These are phyloP conservation scores for Siderastrea radians DNA, from an alignment of 92 coral and sea anemone species.

Conservation along the genomic window DNA sequence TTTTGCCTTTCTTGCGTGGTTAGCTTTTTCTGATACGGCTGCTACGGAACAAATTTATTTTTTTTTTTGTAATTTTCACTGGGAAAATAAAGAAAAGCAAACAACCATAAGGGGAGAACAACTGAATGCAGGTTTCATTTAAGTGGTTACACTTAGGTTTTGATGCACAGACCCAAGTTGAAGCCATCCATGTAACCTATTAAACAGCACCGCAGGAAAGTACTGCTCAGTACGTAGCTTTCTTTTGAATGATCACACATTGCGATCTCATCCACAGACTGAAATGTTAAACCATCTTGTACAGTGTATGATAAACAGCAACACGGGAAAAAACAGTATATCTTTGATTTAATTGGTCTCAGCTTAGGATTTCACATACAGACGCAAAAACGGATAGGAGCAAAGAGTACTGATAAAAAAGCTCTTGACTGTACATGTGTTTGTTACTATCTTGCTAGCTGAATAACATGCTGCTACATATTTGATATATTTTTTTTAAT, in stretches of 20 bases:
- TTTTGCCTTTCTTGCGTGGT: neutral
- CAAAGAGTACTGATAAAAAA: too few species aligned
- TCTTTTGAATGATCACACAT: neutral
- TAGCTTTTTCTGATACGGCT: neutral
- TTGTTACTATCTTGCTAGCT: too few species aligned
- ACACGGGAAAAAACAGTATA: too few species aligned
- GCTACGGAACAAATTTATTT: neutral
- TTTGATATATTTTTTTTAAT: neutral
- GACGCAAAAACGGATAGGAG: too few species aligned
- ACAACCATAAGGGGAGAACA: neutral
- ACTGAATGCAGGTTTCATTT: neutral
- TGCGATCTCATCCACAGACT: neutral
- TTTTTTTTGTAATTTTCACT: neutral
- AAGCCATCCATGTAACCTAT: neutral
- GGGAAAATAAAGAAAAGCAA: neutral
- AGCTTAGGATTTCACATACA: too few species aligned
- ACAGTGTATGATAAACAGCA: too few species aligned
- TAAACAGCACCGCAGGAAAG: neutral
- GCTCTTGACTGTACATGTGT: neutral
- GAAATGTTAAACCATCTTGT: neutral
- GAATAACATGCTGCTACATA: neutral
- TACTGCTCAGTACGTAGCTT: neutral
- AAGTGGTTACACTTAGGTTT: neutral
- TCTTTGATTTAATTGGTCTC: too few species aligned
- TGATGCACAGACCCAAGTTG: neutral